Percentiles rank a stretch among this genome's conserved stretches.
These are phyloP conservation scores for Danaus melanippus DNA, from an alignment of 1,140 invertebrate species.

Conservation along the genomic window DNA sequence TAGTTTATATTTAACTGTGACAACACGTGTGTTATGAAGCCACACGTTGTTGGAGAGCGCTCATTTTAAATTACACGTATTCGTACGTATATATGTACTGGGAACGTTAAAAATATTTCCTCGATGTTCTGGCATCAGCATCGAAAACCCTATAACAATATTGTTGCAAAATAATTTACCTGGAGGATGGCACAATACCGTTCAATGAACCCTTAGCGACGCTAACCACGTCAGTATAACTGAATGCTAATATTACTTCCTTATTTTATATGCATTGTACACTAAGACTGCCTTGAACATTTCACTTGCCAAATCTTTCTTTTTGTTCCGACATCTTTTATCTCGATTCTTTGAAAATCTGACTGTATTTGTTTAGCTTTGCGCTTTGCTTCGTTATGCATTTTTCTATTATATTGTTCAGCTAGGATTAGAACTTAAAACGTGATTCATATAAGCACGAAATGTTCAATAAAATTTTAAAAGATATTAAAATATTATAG, in stretches of 20 bases:
- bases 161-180: slow-evolving; percentile 15
- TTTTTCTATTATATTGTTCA: too few relatives aligned
- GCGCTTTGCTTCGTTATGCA: neutral
- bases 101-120: too few relatives aligned
- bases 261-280: slow-evolving; percentile 19
- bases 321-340: neutral
- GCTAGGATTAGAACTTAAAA: too few relatives aligned
- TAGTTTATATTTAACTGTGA: slow-evolving; percentile 66
- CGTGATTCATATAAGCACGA: too few relatives aligned
- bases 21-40: slow-evolving; percentile 52
- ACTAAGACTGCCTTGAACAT: slow-evolving; percentile 13
- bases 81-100: too few relatives aligned
- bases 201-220: slow-evolving; percentile 53
- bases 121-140: too few relatives aligned
- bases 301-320: slow-evolving; percentile 14
- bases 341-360: neutral
- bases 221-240: slow-evolving; percentile 60
- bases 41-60: slow-evolving; percentile 28
- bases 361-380: neutral
- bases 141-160: slow-evolving; percentile 1
- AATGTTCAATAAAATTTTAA: neutral
- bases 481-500: too few relatives aligned
- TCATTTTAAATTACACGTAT: neutral
- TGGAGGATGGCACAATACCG: slow-evolving; percentile 52
- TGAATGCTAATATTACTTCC: slow-evolving; percentile 43